A percentile compares a stretch with the other conserved stretches of the same genome.
These are phyloP conservation scores for Xyliphius kryptos DNA, from an alignment of 2,113 vertebrate genomes.

Conservation along the genomic window DNA sequence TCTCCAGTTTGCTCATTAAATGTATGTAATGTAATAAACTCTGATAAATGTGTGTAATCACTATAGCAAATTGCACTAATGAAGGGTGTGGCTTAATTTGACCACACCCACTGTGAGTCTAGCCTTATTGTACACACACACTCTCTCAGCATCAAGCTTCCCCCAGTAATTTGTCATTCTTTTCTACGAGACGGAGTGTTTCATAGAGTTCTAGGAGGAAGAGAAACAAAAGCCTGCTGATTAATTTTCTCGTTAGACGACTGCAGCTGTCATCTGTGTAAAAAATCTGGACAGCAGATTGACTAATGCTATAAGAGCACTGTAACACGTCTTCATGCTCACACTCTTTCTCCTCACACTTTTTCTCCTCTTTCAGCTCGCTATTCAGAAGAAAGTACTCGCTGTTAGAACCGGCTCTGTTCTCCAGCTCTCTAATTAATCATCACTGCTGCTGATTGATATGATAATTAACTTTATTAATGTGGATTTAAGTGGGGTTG, in stretches of 20 bases:
- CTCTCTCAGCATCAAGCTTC: too few relatives aligned
- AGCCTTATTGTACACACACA: too few relatives aligned
- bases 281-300: conserved; percentile 78
- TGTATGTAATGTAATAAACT: too few relatives aligned
- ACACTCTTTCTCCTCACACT: conserved; percentile 46
- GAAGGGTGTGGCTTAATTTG: too few relatives aligned
- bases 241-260: conserved; percentile 78
- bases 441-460: conserved; percentile 72
- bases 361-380: conserved; percentile 62
- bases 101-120: too few relatives aligned
- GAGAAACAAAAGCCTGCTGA: conserved; percentile 71
- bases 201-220: conserved; percentile 75
- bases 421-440: conserved; percentile 69
- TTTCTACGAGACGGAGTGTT: conserved; percentile 72
- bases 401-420: conserved; percentile 62
- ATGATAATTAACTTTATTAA: conserved; percentile 73
- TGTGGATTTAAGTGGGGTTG: conserved; percentile 68
- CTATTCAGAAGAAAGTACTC: conserved; percentile 66
- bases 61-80: too few relatives aligned
- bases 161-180: conserved; percentile 72
- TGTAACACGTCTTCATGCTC: conserved; percentile 54
- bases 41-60: too few relatives aligned
- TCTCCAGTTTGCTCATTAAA: too few relatives aligned
- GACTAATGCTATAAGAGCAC: conserved; percentile 69
- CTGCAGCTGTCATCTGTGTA: conserved; percentile 76